These are phyloP conservation scores for Athalia cordata DNA, from an alignment of 2,888 invertebrate genomes.

Conservation along the genomic window DNA sequence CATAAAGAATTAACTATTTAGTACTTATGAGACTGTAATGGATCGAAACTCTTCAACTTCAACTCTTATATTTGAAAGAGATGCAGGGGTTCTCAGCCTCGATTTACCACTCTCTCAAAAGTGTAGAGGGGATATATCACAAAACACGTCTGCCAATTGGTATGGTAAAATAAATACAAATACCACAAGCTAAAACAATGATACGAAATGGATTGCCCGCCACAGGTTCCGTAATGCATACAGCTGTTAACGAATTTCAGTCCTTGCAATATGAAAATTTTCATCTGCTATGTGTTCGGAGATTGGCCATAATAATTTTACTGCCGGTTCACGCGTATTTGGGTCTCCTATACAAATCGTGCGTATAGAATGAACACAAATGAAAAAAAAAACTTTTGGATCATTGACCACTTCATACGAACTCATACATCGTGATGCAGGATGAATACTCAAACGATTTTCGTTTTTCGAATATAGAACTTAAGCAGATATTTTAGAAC, in stretches of 20 bases:
- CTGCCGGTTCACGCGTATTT: background rate
- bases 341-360: background rate
- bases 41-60: background rate
- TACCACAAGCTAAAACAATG: background rate
- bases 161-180: background rate
- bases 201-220: background rate
- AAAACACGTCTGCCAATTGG: background rate
- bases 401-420: background rate
- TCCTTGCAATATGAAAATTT: constrained; percentile 11
- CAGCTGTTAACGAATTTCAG: background rate
- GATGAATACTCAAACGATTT: background rate
- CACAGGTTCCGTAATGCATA: background rate
- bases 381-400: background rate
- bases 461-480: no score
- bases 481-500: no score
- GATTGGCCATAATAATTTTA: constrained; percentile 14
- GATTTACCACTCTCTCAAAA: background rate
- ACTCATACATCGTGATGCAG: background rate
- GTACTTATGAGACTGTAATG: background rate
- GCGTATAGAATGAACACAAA: background rate
- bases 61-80: background rate
- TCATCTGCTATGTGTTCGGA: background rate
- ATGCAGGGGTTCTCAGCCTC: background rate
- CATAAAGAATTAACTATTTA: background rate
- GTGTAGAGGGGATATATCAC: background rate